These are phyloP conservation scores for Rhegmatorhina hoffmannsi DNA, from an alignment of 2,113 vertebrate species.

Conservation along the genomic window DNA sequence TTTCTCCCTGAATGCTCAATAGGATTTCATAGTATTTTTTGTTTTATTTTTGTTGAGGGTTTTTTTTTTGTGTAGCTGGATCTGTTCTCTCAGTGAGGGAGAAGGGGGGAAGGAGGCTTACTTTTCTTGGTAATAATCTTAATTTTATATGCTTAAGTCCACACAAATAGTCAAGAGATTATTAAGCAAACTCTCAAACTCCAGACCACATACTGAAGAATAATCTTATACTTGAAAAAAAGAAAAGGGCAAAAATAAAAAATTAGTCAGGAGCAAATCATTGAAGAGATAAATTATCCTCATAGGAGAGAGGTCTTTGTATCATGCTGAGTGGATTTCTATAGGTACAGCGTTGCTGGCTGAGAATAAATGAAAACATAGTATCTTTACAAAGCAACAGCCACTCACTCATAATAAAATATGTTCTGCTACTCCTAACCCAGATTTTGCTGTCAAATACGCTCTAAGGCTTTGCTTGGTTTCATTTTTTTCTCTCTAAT, in stretches of 20 bases:
- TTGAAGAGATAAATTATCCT: neutral
- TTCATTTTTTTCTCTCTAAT: slow-evolving; percentile 18
- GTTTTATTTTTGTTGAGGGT: neutral
- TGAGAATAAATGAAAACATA: neutral
- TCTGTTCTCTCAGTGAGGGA: neutral
- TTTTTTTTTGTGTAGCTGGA: neutral
- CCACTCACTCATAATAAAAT: neutral
- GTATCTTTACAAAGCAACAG: neutral
- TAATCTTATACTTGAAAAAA: neutral
- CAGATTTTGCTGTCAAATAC: neutral
- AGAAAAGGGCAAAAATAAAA: neutral
- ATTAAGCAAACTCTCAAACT: neutral
- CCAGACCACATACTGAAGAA: neutral
- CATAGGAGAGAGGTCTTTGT: neutral
- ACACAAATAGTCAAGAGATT: neutral
- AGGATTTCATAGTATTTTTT: neutral
- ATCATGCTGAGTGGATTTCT: neutral
- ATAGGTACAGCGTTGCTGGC: neutral
- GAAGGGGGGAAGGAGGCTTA: neutral
- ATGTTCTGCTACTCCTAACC: neutral
- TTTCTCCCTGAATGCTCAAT: neutral
- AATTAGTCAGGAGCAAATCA: neutral
- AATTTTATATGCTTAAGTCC: neutral
- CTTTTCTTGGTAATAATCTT: neutral
- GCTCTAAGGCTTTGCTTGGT: neutral